Percentiles rank a stretch among this genome's conserved stretches.
Evolutionary conservation across 2,888 invertebrate species (phyloP).

Genomic region (Eustalomyia histrio): DNA sequence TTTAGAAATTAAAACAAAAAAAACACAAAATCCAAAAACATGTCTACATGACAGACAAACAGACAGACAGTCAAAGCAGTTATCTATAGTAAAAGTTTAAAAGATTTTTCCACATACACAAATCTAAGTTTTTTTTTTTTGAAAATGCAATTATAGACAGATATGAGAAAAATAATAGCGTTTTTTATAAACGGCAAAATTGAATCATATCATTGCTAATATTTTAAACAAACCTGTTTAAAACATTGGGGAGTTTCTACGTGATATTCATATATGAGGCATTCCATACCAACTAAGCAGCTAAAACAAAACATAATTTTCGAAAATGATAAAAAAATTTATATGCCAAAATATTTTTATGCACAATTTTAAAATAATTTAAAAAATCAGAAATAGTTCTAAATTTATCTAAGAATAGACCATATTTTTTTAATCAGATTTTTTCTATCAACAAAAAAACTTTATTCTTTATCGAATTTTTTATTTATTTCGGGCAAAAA

Average conservation of each 20-base stretch:
- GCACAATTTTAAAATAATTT: too few species aligned
- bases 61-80: constrained; percentile 4
- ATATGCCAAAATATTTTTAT: too few species aligned
- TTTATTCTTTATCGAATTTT: too few species aligned
- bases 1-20: constrained; percentile 1
- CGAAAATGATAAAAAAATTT: too few species aligned
- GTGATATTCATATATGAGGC: too few species aligned
- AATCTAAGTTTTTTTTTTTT: constrained; percentile 41
- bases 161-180: constrained; percentile 29
- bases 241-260: not conserved
- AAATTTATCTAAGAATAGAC: too few species aligned
- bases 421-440: too few species aligned
- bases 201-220: not conserved
- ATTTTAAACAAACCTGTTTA: not conserved
- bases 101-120: constrained; percentile 43
- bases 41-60: not conserved
- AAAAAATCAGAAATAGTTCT: too few species aligned
- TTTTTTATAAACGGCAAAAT: not conserved
- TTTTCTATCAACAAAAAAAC: too few species aligned
- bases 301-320: too few species aligned
- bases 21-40: constrained; percentile 5
- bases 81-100: constrained; percentile 3
- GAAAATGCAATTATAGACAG: constrained; percentile 47
- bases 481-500: too few species aligned
- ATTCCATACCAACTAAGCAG: too few species aligned